These are phyloP conservation scores for Dendronephthya gigantea DNA, from an alignment of 64 coral and sea anemone genomes.

Conservation along the genomic window DNA sequence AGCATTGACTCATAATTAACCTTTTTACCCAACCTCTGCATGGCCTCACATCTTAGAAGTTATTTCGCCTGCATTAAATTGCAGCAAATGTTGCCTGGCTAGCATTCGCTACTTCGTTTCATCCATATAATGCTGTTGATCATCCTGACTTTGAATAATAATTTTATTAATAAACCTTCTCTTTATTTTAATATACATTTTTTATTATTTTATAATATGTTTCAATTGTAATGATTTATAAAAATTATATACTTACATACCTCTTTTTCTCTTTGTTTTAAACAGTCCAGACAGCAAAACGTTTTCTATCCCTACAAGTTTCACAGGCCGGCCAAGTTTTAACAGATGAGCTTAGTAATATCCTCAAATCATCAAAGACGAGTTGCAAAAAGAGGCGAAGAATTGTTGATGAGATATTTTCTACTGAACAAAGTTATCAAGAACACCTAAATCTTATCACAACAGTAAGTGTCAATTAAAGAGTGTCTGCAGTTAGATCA, in stretches of 20 bases:
- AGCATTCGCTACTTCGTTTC: no score
- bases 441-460: conserved; percentile 65
- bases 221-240: no score
- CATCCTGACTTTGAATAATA: no score
- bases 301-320: conserved; percentile 87
- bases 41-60: no score
- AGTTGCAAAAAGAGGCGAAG: conserved; percentile 64
- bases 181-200: no score
- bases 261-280: neutral
- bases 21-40: no score
- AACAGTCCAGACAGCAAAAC: conserved; percentile 80
- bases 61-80: no score
- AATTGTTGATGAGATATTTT: conserved; percentile 87
- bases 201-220: no score
- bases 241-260: neutral
- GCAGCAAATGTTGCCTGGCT: no score
- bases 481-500: neutral
- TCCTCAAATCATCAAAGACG: conserved; percentile 49
- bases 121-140: no score
- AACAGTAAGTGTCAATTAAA: conserved; percentile 46
- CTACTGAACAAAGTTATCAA: conserved; percentile 86
- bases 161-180: no score
- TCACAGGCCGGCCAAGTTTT: conserved; percentile 79
- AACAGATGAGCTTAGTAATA: conserved; percentile 71
- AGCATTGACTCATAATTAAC: no score